phyloP scores from a whole-genome alignment of 92 coral and sea anemone species.

The Epizoanthus rinbou region DNA sequence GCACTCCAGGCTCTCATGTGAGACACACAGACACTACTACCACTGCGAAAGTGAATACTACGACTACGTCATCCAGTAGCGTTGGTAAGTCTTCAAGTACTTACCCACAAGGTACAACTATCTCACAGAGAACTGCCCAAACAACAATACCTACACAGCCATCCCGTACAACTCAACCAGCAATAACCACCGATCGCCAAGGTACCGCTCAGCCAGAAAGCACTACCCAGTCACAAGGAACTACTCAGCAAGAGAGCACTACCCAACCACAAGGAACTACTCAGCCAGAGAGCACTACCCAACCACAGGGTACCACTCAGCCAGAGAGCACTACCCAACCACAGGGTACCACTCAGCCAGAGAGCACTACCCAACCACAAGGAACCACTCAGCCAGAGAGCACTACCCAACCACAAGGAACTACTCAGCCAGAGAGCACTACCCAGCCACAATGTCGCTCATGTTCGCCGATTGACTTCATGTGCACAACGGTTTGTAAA shows the following conservation, averaged over 20 bases:
- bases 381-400: constrained; percentile 10
- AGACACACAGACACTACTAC: constrained; percentile 20
- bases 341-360: background rate
- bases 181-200: background rate
- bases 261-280: constrained; percentile 21
- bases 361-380: background rate
- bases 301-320: background rate
- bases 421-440: constrained; percentile 14
- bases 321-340: background rate
- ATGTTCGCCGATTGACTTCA: constrained; percentile 49
- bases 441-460: constrained; percentile 32
- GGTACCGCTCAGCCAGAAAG: constrained; percentile 16
- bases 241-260: constrained; percentile 16
- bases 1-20: constrained; percentile 28
- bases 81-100: too few species aligned
- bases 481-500: constrained; percentile 43
- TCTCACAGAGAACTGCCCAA: background rate
- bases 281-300: background rate
- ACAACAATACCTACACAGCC: background rate
- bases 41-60: background rate
- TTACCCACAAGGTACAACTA: background rate
- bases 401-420: background rate
- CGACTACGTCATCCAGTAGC: too few species aligned
- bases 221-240: background rate
- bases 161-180: background rate